These are phyloP conservation scores for Silurus lanzhouensis DNA, from an alignment of 2,797 vertebrate genomes.

Conservation along the genomic window DNA sequence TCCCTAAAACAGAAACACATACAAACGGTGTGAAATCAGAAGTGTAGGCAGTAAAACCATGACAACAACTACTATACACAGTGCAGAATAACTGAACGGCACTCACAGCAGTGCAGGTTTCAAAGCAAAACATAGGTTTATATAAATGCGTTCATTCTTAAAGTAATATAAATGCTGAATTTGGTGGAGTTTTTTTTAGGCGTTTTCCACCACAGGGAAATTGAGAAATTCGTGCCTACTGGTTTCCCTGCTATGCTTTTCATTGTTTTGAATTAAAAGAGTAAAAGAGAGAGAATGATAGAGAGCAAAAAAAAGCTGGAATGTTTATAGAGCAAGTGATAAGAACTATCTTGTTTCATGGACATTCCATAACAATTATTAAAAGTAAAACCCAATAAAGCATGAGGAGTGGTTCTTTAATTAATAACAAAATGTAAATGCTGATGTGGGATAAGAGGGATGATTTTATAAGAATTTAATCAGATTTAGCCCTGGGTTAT, in stretches of 20 bases:
- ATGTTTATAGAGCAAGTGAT: neutral
- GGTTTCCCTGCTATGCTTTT: neutral
- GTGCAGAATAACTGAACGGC: neutral
- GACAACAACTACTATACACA: conserved; percentile 1
- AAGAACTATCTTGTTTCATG: neutral
- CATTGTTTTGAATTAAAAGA: neutral
- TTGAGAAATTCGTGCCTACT: neutral
- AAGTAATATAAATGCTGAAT: no score
- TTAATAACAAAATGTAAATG: neutral
- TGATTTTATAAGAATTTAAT: neutral
- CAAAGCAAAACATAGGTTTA: neutral
- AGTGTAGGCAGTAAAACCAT: neutral
- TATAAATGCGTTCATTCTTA: neutral
- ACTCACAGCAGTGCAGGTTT: neutral
- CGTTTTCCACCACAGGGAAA: neutral
- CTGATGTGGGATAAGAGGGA: no score
- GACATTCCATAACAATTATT: neutral
- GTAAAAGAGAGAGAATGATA: no score
- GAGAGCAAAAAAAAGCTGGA: neutral
- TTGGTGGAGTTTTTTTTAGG: neutral
- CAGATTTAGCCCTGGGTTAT: neutral
- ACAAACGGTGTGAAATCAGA: neutral
- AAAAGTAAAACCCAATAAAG: no score
- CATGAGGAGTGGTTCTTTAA: neutral
- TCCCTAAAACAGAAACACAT: conserved; percentile 75